Base-by-base conservation (phyloP, 2,888 invertebrate genomes). In the Macroteleia sp. region DNA sequence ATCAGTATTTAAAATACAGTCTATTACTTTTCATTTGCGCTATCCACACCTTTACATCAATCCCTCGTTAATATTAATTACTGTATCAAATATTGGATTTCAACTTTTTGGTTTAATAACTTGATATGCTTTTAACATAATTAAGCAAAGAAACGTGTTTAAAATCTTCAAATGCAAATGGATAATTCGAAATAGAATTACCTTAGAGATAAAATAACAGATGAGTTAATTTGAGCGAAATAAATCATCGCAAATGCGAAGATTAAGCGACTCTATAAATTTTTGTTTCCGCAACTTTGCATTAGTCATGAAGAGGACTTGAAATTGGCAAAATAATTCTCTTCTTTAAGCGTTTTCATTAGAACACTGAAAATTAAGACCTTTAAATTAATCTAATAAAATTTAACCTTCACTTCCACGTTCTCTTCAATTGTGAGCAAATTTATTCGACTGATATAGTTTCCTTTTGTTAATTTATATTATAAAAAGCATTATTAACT, bases 1-100 rank as follows among this genome's bases (percentile, higher is more conserved):
- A 91, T 90, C 91, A 91, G 91, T 91, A 91, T 91, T 91, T 91
- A 91, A 91, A 91, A 80, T 77, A 77, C 74, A 73, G 67, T 48
- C 48, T 57, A 17, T 67, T 62, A 67, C 57, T 50, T 71, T 41
- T 74, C 56, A 67, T 70, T 75, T 34, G 42, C 39, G 52, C 3
- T 44, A 22, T 42, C 67, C 70, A 64, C 44, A 59, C 76, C 64
- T 57, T 22, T 10, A 34, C 19, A 50, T 3, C 44, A n/a, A 20
- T n/a, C n/a, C n/a, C n/a, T n/a, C n/a, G n/a, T n/a, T n/a, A n/a
- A n/a, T n/a, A n/a, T n/a, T n/a, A n/a, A n/a, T n/a, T n/a, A n/a
- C n/a, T n/a, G n/a, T n/a, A n/a, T n/a, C n/a, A n/a, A n/a, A n/a
- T n/a, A n/a, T n/a, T n/a, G n/a, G n/a, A n/a, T n/a, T n/a, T n/a